Percentiles rank a stretch among this genome's conserved stretches.
These are phyloP conservation scores for Philhelius pedissequus DNA, from an alignment of 2,888 invertebrate species.

Conservation along the genomic window DNA sequence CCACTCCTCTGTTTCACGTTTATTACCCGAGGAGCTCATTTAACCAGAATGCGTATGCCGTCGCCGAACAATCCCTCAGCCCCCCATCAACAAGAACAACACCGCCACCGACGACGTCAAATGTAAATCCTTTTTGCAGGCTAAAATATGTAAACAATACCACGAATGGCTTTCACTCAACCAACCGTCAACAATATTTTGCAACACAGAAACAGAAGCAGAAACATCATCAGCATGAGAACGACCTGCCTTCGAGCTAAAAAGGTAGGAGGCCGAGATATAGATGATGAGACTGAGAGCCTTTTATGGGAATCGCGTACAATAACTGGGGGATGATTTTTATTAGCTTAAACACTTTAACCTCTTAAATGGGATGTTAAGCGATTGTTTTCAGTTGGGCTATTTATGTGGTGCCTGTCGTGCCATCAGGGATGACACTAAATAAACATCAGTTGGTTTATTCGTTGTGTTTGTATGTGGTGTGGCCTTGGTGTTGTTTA, in stretches of 20 bases:
- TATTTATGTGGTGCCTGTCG: constrained; percentile 66
- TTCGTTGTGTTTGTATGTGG: constrained; percentile 12
- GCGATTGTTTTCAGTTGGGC: constrained; percentile 67
- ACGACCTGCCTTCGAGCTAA: constrained; percentile 19
- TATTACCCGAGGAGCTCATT: constrained; percentile 65
- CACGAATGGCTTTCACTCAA: constrained; percentile 58
- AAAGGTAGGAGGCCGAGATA: constrained; percentile 34
- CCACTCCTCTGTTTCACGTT: constrained; percentile 49
- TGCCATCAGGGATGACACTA: constrained; percentile 68
- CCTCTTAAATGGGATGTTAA: constrained; percentile 72
- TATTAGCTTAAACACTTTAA: constrained; percentile 75
- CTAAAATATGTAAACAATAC: constrained; percentile 67
- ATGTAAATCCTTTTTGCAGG: constrained; percentile 63
- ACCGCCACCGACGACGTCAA: constrained; percentile 1
- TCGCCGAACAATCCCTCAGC: not conserved
- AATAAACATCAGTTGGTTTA: constrained; percentile 65
- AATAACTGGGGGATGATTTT: constrained; percentile 67
- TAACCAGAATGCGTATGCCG: constrained; percentile 55
- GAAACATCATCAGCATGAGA: constrained; percentile 11
- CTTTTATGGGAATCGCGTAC: constrained; percentile 54
- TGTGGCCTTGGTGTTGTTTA: not conserved
- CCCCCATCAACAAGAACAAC: constrained; percentile 9
- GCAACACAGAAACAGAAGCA: constrained; percentile 18
- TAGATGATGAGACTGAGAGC: no score
- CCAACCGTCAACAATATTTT: constrained; percentile 52